Percentiles rank a stretch among this genome's conserved stretches.
Conservation (phyloP, 2,888 invertebrate species). For the Pseudococcus longispinus region DNA sequence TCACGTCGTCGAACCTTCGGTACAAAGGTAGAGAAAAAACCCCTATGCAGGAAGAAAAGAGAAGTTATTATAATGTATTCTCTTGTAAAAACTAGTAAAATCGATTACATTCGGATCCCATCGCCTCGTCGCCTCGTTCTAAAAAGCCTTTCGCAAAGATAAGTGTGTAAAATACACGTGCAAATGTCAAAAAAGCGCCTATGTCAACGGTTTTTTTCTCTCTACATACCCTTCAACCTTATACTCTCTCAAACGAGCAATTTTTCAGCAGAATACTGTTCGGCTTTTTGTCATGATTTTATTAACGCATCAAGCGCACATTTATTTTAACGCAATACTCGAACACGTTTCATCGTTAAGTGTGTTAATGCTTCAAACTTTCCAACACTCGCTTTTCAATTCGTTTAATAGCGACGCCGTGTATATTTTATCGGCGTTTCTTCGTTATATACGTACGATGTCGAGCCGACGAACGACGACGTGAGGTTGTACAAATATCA, state of each 20-base stretch:
- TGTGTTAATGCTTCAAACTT: slow-evolving; percentile 46
- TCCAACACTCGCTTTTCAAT: slow-evolving; percentile 26
- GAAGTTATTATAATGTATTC: not conserved
- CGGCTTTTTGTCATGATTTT: slow-evolving; percentile 46
- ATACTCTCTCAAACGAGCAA: not conserved
- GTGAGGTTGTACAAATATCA: not conserved
- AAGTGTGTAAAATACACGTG: slow-evolving; percentile 19
- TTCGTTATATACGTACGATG: not conserved
- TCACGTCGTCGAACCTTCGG: not conserved
- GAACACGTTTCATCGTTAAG: slow-evolving; percentile 48
- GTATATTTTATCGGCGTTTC: not conserved
- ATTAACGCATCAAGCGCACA: slow-evolving; percentile 47
- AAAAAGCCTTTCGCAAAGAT: slow-evolving; percentile 12
- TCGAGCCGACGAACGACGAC: not conserved
- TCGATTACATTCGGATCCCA: slow-evolving; percentile 11
- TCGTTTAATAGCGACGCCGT: slow-evolving; percentile 8
- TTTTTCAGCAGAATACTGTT: slow-evolving; percentile 8
- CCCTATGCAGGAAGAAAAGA: not conserved
- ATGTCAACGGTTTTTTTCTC: slow-evolving; percentile 5
- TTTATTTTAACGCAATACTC: slow-evolving; percentile 49
- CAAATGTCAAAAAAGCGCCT: slow-evolving; percentile 16
- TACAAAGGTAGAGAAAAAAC: not conserved
- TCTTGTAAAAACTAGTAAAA: not conserved
- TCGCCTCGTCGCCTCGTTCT: not conserved
- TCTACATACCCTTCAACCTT: not conserved